Base-by-base conservation (phyloP, 2,113 vertebrate genomes). In the Cryptotis parvus region DNA sequence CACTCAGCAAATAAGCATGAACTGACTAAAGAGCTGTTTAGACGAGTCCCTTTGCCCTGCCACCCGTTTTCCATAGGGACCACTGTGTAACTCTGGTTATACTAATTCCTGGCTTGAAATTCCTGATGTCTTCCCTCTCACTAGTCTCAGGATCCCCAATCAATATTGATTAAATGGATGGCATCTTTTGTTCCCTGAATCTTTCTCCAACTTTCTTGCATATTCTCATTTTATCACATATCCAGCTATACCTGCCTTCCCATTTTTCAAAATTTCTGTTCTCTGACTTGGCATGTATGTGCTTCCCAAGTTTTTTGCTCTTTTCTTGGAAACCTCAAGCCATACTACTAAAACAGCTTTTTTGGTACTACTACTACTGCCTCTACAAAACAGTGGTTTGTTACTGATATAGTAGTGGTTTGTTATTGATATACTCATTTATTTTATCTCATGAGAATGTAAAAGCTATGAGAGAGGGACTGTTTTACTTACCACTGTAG, bases 121-220 rank as follows among this genome's bases (percentile, higher is more conserved):
- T 49, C 10, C 69, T 88, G 87, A 29, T 61, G 75, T 75, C 31
- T 75, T 75, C 49, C 75, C n/a, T 35, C 37, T 77, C 10, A 49
- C 33, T 92, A 92, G 22, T 72, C 29, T 45, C 27, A 84, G 39
- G 72, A 77, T 63, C 39, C 76, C 84, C 35, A 61, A 68, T 69
- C 39, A 58, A 65, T 78, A 29, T 29, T 89, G n/a, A 72, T 79
- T 65, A 84, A 79, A n/a, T 65, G 22, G 41, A n/a, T 73, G 65
- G 22, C 61, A 66, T 84, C 26, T 72, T 79, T 89, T 84, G 33
- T 12, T 41, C 35, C 52, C 12, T 35, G 72, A 20, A 2, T 87
- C 65, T 55, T 14, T 84, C 16, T 83, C 72, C 22, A 29, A 37
- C 68, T 79, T 84, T 1, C 27, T 9, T 76, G 37, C 15, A 37